phyloP scores from a whole-genome alignment of 1,140 invertebrate genomes.

The Brachionus calyciflorus region DNA sequence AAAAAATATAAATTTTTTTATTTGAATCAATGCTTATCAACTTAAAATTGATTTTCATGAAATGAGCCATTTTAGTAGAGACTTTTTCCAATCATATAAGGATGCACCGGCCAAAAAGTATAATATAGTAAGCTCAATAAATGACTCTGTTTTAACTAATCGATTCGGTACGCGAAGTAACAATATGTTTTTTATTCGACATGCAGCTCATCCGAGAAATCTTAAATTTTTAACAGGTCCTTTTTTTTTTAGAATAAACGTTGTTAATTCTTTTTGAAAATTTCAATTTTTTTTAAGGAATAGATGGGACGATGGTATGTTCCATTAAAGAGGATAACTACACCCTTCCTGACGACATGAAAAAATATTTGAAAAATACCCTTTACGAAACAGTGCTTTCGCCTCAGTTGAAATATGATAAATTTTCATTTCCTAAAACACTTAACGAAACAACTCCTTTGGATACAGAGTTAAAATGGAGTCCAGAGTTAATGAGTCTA shows the following conservation, averaged over 20 bases:
- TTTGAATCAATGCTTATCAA: neutral
- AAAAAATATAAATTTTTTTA: no score
- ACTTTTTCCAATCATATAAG: neutral
- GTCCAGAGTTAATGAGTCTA: neutral
- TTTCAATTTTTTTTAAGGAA: conserved; percentile 4
- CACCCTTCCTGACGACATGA: conserved; percentile 17
- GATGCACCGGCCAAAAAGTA: neutral
- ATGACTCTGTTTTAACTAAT: conserved; percentile 13
- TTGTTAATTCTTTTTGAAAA: neutral
- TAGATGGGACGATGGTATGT: conserved; percentile 39
- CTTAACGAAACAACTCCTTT: neutral
- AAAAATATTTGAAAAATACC: conserved; percentile 7
- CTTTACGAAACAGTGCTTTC: neutral
- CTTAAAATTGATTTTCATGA: neutral
- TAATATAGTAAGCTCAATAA: neutral
- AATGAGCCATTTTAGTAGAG: conserved; percentile 29
- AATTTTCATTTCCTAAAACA: conserved; percentile 6
- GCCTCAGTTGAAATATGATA: neutral
- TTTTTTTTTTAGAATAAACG: neutral
- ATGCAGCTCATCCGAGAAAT: conserved; percentile 19
- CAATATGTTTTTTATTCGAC: conserved; percentile 44
- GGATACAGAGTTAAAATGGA: neutral
- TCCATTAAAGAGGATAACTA: conserved; percentile 35
- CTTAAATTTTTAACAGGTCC: conserved; percentile 30
- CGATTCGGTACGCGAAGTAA: conserved; percentile 8